A percentile compares a stretch with the other conserved stretches of the same genome.
phyloP scores from a whole-genome alignment of 92 coral and sea anemone species.

The Epizoanthus fatuus region DNA sequence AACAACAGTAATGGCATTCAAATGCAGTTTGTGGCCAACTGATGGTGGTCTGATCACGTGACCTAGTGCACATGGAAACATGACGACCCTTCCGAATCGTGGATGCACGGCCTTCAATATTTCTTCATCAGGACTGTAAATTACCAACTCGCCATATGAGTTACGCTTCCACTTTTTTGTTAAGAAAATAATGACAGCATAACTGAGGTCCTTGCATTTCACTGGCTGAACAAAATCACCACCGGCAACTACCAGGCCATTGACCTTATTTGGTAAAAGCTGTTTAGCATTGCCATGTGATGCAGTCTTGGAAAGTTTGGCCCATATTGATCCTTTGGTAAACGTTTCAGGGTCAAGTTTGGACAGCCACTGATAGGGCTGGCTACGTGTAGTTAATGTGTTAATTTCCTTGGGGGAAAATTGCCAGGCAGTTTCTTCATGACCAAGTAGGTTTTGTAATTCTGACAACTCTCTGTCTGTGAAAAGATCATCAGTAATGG shows the following conservation, averaged over 20 bases:
- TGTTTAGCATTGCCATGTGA: neutral
- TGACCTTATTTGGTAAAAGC: slow-evolving; percentile 18
- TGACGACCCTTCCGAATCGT: slow-evolving; percentile 68
- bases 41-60: slow-evolving; percentile 83
- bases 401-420: slow-evolving; percentile 43
- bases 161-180: slow-evolving; percentile 71
- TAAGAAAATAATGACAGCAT: slow-evolving; percentile 59
- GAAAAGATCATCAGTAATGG: slow-evolving; percentile 57
- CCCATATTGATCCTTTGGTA: slow-evolving; percentile 34
- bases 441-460: slow-evolving; percentile 45
- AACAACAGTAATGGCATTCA: slow-evolving; percentile 60
- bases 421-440: slow-evolving; percentile 71
- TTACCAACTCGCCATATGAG: slow-evolving; percentile 76
- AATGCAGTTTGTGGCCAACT: slow-evolving; percentile 49
- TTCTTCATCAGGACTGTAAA: slow-evolving; percentile 76
- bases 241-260: slow-evolving; percentile 63
- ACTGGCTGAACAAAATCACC: slow-evolving; percentile 49
- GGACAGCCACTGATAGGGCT: slow-evolving; percentile 53
- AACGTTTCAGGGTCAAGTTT: slow-evolving; percentile 41
- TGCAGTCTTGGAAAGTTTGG: slow-evolving; percentile 13
- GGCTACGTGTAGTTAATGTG: neutral
- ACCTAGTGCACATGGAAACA: slow-evolving; percentile 53
- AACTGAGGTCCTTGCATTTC: neutral
- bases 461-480: slow-evolving; percentile 37
- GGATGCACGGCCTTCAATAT: slow-evolving; percentile 77